Conservation (phyloP, 2,888 invertebrate genomes). For the Allacma fusca region DNA sequence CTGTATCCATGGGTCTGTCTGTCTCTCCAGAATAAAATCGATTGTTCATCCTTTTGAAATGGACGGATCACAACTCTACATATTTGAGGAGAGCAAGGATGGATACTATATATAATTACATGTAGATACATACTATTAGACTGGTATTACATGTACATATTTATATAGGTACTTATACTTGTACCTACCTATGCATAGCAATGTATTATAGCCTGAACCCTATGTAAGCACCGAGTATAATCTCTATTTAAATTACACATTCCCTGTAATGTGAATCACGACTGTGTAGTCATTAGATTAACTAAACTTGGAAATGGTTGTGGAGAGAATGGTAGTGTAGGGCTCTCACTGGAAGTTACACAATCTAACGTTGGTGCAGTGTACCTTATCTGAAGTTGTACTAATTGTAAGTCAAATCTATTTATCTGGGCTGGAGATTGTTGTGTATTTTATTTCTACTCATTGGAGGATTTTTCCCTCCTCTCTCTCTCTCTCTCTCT, state of each 20-base stretch:
- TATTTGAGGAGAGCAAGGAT: neutral
- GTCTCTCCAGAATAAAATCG: conserved; percentile 22
- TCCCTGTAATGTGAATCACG: conserved; percentile 1
- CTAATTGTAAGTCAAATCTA: no score
- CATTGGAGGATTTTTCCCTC: no score
- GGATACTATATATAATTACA: neutral
- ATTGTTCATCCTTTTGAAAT: conserved; percentile 34
- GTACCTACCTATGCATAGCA: no score
- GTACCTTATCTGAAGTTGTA: neutral
- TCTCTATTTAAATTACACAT: no score
- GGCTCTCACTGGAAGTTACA: neutral
- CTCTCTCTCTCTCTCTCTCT: no score
- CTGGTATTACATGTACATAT: neutral
- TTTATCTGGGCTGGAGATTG: no score
- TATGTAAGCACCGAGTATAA: no score
- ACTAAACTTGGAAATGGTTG: neutral
- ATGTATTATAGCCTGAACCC: no score
- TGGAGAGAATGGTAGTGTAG: neutral
- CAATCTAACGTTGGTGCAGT: neutral
- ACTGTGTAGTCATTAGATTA: neutral
- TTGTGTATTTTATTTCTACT: no score
- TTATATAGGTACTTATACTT: neutral
- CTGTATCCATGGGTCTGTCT: neutral
- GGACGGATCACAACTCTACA: neutral
- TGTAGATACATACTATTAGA: no score